A percentile compares a stretch with the other conserved stretches of the same genome.
Conservation (phyloP, 2,797 vertebrate species). For the Vespertilio murinus region DNA sequence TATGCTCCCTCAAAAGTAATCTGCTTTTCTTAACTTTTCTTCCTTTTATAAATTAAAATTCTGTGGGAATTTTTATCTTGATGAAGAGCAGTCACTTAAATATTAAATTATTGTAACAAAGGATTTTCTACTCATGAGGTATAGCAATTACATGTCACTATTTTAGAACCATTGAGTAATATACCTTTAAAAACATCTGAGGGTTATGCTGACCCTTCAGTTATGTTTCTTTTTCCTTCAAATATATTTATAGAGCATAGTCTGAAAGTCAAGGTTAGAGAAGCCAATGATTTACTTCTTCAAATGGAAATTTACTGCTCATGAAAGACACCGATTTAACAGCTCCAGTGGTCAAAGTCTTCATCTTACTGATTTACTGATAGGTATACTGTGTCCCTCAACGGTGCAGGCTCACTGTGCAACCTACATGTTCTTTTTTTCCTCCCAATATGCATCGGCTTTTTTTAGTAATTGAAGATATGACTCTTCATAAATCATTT, state of each 20-base stretch:
- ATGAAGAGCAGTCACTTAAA: constrained; percentile 1
- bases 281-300: constrained; percentile 49
- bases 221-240: constrained; percentile 71
- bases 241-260: constrained; percentile 53
- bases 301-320: constrained; percentile 19
- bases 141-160: constrained; percentile 56
- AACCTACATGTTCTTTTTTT: neutral
- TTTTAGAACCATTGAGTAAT: constrained; percentile 74
- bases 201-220: constrained; percentile 46
- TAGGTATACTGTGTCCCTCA: neutral
- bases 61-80: neutral
- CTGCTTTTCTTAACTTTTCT: constrained; percentile 20
- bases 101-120: constrained; percentile 37
- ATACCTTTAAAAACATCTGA: constrained; percentile 42
- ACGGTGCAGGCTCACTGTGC: neutral
- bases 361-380: neutral
- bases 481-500: neutral
- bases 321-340: neutral
- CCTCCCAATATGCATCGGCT: neutral
- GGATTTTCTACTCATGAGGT: neutral
- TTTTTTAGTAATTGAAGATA: neutral
- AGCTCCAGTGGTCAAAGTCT: neutral
- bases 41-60: neutral
- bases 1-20: neutral
- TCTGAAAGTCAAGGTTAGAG: constrained; percentile 69